phyloP scores from a whole-genome alignment of 1,140 invertebrate genomes.

The Macrosteles quadrilineatus region DNA sequence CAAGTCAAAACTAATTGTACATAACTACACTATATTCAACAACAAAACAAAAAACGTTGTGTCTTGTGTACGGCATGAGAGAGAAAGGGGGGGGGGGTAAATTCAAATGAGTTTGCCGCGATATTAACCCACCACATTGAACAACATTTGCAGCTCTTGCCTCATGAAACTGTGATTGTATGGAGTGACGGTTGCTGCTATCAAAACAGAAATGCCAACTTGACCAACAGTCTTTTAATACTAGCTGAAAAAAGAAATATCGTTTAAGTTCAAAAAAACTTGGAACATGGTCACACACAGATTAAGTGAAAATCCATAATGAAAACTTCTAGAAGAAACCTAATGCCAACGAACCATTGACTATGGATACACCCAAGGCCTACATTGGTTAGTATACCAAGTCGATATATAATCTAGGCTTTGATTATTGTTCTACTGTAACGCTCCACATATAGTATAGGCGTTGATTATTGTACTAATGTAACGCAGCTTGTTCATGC shows the following conservation, averaged over 20 bases:
- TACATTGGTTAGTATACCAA: no score
- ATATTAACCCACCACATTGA: not conserved
- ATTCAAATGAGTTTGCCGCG: no score
- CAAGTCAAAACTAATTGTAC: constrained; percentile 5
- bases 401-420: no score
- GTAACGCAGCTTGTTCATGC: no score
- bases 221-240: not conserved
- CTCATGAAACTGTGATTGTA: not conserved
- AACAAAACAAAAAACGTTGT: constrained; percentile 3
- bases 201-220: not conserved
- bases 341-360: not conserved
- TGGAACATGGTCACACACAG: constrained; percentile 12
- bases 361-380: no score
- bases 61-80: not conserved
- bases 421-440: no score
- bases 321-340: constrained; percentile 6
- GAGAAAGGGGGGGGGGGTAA: not conserved
- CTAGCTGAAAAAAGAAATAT: no score
- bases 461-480: no score
- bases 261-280: not conserved
- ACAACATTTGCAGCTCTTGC: not conserved
- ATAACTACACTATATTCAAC: not conserved
- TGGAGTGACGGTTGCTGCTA: not conserved
- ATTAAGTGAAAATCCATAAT: constrained; percentile 2
- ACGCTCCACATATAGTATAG: no score